Evolutionary conservation across 2,113 vertebrate species (phyloP).

Genomic region (Urocolius indicus): DNA sequence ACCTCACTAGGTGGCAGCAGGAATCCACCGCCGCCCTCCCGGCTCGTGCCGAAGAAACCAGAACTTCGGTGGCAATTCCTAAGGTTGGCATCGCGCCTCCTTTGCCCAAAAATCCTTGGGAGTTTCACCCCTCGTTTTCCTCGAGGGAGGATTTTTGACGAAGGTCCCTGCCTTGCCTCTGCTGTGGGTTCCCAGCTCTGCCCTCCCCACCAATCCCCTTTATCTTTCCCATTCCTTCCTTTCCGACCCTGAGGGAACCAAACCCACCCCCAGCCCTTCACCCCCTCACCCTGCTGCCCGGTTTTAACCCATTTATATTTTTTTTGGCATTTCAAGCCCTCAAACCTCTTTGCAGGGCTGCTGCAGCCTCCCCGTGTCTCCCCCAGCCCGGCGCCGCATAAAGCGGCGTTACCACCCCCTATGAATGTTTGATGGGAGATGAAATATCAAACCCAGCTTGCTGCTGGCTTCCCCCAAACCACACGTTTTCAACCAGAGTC

Average conservation of each 20-base stretch:
- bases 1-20: slow-evolving; percentile 2
- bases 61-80: too few relatives aligned
- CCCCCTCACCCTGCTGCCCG: background rate
- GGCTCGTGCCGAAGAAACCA: too few relatives aligned
- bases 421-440: slow-evolving; percentile 60
- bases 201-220: too few relatives aligned
- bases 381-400: background rate
- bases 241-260: background rate
- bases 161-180: too few relatives aligned
- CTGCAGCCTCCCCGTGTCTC: background rate
- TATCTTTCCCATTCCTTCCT: too few relatives aligned
- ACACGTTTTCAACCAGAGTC: background rate
- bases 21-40: background rate
- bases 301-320: background rate
- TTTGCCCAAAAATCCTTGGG: too few relatives aligned
- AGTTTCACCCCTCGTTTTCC: too few relatives aligned
- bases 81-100: too few relatives aligned
- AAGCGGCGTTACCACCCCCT: background rate
- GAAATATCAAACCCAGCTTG: slow-evolving; percentile 53
- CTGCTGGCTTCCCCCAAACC: background rate
- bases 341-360: background rate
- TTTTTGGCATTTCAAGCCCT: background rate
- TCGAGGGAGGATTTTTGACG: too few relatives aligned
- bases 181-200: too few relatives aligned
- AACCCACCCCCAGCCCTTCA: background rate